phyloP scores from a whole-genome alignment of 2,797 vertebrate species.

The Myoxocephalus aenaeus region DNA sequence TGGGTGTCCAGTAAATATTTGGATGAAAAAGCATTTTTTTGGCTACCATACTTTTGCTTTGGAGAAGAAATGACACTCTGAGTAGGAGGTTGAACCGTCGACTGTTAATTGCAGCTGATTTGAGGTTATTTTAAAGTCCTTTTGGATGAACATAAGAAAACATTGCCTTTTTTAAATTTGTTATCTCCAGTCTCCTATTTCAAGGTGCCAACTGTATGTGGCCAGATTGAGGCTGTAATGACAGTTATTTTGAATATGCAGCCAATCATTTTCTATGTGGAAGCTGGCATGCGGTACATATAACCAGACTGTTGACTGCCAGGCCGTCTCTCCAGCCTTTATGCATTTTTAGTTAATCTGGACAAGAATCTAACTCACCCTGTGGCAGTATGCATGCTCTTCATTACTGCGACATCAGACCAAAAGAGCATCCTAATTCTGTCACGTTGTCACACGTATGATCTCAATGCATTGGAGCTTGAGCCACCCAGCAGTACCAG shows the following conservation, averaged over 20 bases:
- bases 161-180: constrained; percentile 15
- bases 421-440: constrained; percentile 1
- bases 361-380: not conserved
- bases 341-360: constrained; percentile 13
- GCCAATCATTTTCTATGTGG: constrained; percentile 34
- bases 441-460: too few relatives aligned
- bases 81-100: constrained; percentile 42
- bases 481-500: constrained; percentile 2
- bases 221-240: constrained; percentile 34
- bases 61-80: constrained; percentile 17
- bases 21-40: constrained; percentile 12
- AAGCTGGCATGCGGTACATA: constrained; percentile 8
- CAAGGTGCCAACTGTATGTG: constrained; percentile 43
- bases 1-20: constrained; percentile 27
- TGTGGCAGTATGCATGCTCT: not conserved
- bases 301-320: constrained; percentile 9
- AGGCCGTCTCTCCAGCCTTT: not conserved
- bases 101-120: constrained; percentile 43
- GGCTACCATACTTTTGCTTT: constrained; percentile 16
- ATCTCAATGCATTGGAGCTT: not conserved
- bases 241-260: constrained; percentile 39
- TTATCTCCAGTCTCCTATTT: constrained; percentile 32
- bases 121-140: constrained; percentile 47
- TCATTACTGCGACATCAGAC: not conserved
- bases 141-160: constrained; percentile 47